Conservation (phyloP, 2,113 vertebrate species). For the Cranoglanis bouderius region DNA sequence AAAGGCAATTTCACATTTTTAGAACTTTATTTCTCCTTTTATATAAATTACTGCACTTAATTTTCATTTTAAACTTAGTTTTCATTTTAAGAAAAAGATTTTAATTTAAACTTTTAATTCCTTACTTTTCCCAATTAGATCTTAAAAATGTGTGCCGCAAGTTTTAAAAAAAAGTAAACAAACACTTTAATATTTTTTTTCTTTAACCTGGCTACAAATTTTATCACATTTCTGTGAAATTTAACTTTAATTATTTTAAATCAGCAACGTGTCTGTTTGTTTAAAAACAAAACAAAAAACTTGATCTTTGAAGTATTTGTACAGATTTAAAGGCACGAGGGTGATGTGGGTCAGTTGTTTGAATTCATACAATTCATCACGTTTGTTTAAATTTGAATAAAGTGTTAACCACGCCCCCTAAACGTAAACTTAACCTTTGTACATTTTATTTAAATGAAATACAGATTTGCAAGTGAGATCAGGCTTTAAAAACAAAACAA, state of each 20-base stretch:
- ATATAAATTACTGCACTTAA: not conserved
- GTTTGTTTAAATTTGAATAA: not conserved
- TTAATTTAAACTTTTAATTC: no score
- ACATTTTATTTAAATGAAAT: not conserved
- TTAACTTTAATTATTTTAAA: no score
- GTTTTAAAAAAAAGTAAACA: no score
- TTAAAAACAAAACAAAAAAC: no score
- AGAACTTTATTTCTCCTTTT: not conserved
- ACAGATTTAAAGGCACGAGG: not conserved
- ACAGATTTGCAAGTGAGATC: not conserved
- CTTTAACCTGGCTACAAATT: no score
- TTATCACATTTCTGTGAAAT: no score
- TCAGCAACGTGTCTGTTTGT: no score
- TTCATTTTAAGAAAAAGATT: not conserved
- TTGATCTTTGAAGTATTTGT: not conserved
- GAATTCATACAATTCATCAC: not conserved
- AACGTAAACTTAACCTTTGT: not conserved
- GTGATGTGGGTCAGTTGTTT: not conserved
- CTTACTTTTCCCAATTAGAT: no score
- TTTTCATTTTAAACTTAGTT: not conserved
- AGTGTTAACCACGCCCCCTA: not conserved
- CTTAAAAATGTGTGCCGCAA: no score
- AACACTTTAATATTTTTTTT: no score
- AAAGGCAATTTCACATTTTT: not conserved
- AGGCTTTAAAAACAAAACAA: not conserved